Percentiles rank a stretch among this genome's conserved stretches.
phyloP scores from a whole-genome alignment of 2,797 vertebrate genomes.

The Chelonia mydas region DNA sequence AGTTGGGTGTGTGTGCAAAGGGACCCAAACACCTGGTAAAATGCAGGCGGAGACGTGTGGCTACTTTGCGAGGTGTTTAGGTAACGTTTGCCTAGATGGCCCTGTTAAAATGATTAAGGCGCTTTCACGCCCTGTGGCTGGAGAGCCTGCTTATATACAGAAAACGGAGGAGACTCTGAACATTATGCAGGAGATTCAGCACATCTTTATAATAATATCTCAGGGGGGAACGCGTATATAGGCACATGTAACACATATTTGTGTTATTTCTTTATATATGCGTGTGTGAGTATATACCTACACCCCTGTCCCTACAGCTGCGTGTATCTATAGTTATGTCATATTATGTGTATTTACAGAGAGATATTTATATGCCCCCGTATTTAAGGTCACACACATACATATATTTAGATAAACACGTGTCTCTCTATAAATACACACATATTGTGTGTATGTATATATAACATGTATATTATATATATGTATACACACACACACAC shows the following conservation, averaged over 20 bases:
- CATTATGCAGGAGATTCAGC: background rate
- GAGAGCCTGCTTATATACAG: background rate
- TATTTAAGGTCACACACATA: background rate
- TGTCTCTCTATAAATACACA: background rate
- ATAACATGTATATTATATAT: no score
- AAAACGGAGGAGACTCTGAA: background rate
- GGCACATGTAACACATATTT: no score
- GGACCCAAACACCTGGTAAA: background rate
- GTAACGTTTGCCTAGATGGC: background rate
- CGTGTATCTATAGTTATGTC: background rate
- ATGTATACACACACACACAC: background rate
- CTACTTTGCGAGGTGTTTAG: background rate
- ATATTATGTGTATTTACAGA: background rate
- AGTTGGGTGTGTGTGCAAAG: background rate
- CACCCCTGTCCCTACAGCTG: background rate
- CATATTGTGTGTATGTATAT: no score
- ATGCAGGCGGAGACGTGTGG: background rate
- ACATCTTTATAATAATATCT: background rate
- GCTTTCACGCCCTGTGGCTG: background rate
- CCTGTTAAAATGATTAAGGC: background rate
- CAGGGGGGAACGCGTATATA: no score
- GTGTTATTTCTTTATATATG: no score
- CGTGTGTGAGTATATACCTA: no score
- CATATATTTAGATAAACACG: background rate
- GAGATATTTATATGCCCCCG: background rate